phyloP scores from a whole-genome alignment of 30 jellyfish, hydroid and myxozoan species.

The Clytia hemisphaerica region DNA sequence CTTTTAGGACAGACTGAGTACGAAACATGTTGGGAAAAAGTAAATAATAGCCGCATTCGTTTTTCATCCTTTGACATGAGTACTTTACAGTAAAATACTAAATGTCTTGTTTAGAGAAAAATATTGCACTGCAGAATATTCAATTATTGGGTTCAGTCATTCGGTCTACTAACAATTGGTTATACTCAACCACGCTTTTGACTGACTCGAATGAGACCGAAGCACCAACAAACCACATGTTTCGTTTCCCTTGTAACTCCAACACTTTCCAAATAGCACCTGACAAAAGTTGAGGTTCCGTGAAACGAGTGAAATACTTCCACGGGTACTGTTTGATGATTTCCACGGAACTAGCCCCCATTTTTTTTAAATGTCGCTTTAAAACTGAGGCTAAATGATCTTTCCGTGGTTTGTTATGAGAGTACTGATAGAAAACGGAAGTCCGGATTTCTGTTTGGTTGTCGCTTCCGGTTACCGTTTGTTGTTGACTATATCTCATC shows the following conservation, averaged over 20 bases:
- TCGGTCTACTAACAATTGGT: conserved; percentile 32
- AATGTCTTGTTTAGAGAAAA: too few species aligned
- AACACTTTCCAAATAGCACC: conserved; percentile 56
- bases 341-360: conserved; percentile 36
- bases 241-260: conserved; percentile 50
- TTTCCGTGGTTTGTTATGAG: conserved; percentile 33
- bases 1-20: too few species aligned
- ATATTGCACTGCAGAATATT: too few species aligned
- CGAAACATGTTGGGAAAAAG: too few species aligned
- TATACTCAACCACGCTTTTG: conserved; percentile 67
- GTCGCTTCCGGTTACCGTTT: too few species aligned
- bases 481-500: too few species aligned
- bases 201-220: conserved; percentile 70
- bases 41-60: too few species aligned
- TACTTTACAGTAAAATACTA: too few species aligned
- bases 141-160: too few species aligned
- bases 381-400: conserved; percentile 16
- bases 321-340: conserved; percentile 26
- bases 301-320: conserved; percentile 63
- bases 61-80: too few species aligned
- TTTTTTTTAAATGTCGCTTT: conserved; percentile 12
- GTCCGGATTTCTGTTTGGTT: conserved; percentile 39
- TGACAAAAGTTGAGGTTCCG: conserved; percentile 15
- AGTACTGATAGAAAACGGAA: conserved; percentile 58
- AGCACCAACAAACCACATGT: conserved; percentile 81